Base-by-base conservation (phyloP, 2,113 vertebrate species). In the Manacus vitellinus region DNA sequence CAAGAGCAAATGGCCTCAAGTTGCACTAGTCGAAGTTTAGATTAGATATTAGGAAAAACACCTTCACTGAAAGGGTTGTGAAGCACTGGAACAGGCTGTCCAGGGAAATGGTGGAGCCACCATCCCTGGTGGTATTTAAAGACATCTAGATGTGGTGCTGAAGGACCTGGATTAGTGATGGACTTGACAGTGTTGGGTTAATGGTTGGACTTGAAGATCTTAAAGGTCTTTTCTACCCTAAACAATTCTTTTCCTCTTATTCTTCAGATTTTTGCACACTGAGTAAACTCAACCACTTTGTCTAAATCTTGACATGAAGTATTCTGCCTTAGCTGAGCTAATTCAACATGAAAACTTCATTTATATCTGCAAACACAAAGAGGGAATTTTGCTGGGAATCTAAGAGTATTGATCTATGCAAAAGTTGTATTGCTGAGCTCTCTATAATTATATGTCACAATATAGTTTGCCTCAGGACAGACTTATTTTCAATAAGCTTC, bases 311-410 rank as follows among this genome's bases (percentile, higher is more conserved):
- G 59, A 74, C 20, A 56, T 65, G 21, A 95, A 6, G 16, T 56
- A 54, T 72, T 58, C 22, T 41, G 41, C 31, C 49, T 27, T 77
- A 86, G 16, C 24, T 89, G 65, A 95, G 59, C 9, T 93, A 95
- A 92, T 96, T 90, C 78, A 92, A 89, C 65, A 72, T 37, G 25
- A 88, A 62, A 73, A n/a, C 41, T 85, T 96, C 27, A 67, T 95
- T 94, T 96, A 65, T 78, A 83, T 82, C 35, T 86, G 22, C 41
- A 82, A 89, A 90, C 37, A 51, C 47, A 86, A 63, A 88, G 62
- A 68, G 6, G 35, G 21, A 83, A 74, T 46, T 94, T 23, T 94
- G 20, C n/a, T 85, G 41, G 44, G 39, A 96, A 92, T 63, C n/a
- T 92, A 23, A 56, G 89, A 71, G 37, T 87, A 92, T 71, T 91